Evolutionary conservation across 2,113 vertebrate species (phyloP).

Genomic region (Cyprinodon tularosa): DNA sequence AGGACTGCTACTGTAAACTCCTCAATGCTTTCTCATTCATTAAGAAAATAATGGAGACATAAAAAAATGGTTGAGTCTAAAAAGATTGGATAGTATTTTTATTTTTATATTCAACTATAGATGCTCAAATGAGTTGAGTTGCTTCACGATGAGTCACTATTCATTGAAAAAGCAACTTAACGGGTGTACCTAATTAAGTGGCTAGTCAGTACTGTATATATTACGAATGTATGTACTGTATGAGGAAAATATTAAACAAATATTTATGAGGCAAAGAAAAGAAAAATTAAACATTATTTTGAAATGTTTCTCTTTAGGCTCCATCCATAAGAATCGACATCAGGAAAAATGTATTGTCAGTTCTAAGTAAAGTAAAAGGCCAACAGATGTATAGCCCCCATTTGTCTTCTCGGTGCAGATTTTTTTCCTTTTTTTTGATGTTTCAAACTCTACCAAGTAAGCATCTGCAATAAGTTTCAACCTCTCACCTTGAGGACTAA

Average conservation of each 20-base stretch:
- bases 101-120: no score
- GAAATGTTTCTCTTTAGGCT: not conserved
- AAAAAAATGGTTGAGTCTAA: no score
- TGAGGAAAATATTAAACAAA: not conserved
- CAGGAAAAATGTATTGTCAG: no score
- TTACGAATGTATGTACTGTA: not conserved
- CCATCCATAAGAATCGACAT: no score
- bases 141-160: not conserved
- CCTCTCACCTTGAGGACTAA: conserved; percentile 28
- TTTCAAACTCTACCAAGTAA: not conserved
- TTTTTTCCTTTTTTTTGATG: not conserved
- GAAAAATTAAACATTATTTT: not conserved
- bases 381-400: not conserved
- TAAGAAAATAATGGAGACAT: no score
- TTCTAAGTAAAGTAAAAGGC: not conserved
- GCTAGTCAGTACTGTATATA: not conserved
- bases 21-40: no score
- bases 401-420: not conserved
- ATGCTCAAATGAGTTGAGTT: no score
- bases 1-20: no score
- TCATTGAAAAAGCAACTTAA: not conserved
- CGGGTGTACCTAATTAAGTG: no score
- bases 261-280: not conserved
- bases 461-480: conserved; percentile 12
- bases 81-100: no score